These are phyloP conservation scores for Callorhinus ursinus DNA, from an alignment of 2,113 vertebrate species.

Conservation along the genomic window DNA sequence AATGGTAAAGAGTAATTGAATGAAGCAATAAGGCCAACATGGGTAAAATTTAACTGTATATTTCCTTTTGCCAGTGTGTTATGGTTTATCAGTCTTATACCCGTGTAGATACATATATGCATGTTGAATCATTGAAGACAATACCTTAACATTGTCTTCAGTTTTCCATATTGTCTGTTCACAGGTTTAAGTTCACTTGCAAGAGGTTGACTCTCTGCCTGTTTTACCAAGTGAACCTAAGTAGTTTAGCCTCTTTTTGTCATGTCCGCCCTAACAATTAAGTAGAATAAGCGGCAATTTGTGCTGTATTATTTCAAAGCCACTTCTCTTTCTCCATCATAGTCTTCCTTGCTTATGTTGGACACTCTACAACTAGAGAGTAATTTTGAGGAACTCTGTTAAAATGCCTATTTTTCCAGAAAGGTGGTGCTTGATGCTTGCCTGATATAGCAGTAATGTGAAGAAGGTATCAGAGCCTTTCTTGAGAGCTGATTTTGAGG, in stretches of 20 bases:
- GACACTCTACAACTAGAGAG: not conserved
- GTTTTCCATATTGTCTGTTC: not conserved
- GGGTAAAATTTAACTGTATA: not conserved
- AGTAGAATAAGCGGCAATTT: not conserved
- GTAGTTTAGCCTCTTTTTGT: not conserved
- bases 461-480: not conserved
- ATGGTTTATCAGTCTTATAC: not conserved
- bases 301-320: not conserved
- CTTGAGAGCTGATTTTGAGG: not conserved
- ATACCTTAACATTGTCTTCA: not conserved
- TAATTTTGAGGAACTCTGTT: not conserved
- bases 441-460: not conserved
- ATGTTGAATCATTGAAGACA: not conserved
- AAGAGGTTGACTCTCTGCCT: not conserved
- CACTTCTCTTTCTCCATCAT: not conserved
- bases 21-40: not conserved
- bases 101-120: not conserved
- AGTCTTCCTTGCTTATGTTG: not conserved
- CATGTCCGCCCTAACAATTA: not conserved
- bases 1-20: constrained; percentile 15
- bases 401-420: not conserved
- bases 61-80: not conserved
- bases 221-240: not conserved
- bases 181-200: not conserved
- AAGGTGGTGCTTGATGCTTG: not conserved